These are phyloP conservation scores for Phaethornis superciliosus DNA, from an alignment of 2,113 vertebrate species.

Conservation along the genomic window DNA sequence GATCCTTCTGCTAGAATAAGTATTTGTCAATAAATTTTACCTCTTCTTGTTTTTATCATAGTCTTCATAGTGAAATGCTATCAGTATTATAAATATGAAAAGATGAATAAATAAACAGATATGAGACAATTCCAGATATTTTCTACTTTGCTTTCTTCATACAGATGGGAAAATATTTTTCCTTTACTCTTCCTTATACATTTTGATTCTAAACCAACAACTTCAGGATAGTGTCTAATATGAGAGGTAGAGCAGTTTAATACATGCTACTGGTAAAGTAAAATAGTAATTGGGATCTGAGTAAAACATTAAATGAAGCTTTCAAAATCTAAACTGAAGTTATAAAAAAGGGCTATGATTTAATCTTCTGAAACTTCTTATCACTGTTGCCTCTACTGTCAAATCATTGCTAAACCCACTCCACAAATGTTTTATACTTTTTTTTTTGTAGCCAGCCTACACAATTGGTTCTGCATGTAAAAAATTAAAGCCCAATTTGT, in stretches of 20 bases:
- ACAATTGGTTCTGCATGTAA: not conserved
- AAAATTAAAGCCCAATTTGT: not conserved
- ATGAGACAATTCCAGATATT: not conserved
- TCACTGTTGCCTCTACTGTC: not conserved
- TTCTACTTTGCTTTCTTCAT: not conserved
- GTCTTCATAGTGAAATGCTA: not conserved
- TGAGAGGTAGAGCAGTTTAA: not conserved
- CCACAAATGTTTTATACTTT: not conserved
- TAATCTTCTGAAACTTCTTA: not conserved
- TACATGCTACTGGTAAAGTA: not conserved
- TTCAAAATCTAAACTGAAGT: not conserved
- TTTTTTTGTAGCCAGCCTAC: not conserved
- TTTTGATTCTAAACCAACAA: not conserved
- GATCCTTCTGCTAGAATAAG: not conserved
- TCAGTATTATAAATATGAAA: not conserved
- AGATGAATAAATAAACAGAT: not conserved
- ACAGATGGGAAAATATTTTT: not conserved
- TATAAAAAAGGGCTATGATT: not conserved
- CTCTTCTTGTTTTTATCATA: not conserved
- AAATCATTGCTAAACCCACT: not conserved
- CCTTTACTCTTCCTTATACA: not conserved
- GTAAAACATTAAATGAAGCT: not conserved
- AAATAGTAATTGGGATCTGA: not conserved
- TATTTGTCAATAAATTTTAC: not conserved
- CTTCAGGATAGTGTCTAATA: not conserved